phyloP scores from a whole-genome alignment of 2,113 vertebrate genomes.

The Thunnus thynnus region DNA sequence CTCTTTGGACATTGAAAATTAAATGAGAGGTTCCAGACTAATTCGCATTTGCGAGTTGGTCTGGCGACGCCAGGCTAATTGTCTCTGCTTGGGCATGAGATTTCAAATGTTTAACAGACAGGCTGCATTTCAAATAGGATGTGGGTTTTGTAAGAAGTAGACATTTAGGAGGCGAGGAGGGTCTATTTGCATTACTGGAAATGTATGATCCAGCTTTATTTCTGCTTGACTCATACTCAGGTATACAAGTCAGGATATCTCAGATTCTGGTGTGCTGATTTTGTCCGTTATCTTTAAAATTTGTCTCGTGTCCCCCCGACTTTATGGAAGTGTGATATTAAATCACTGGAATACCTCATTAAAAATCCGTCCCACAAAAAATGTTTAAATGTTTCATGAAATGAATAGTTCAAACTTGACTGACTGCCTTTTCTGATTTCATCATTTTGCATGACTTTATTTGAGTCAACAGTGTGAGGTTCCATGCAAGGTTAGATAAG shows the following conservation, averaged over 20 bases:
- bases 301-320: too few relatives aligned
- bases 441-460: constrained; percentile 13
- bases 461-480: constrained; percentile 4
- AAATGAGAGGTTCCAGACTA: too few relatives aligned
- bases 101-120: too few relatives aligned
- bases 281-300: too few relatives aligned
- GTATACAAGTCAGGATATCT: background rate
- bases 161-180: background rate
- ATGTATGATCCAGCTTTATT: background rate
- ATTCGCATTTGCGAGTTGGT: too few relatives aligned
- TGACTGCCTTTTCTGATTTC: background rate
- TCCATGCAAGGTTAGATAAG: constrained; percentile 12
- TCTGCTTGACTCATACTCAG: background rate
- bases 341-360: background rate
- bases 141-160: background rate
- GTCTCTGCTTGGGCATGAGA: too few relatives aligned
- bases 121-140: too few relatives aligned
- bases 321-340: background rate
- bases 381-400: background rate
- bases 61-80: too few relatives aligned
- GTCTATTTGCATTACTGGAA: background rate
- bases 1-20: too few relatives aligned
- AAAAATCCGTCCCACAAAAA: background rate
- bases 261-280: too few relatives aligned
- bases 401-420: background rate